Evolutionary conservation across 1,140 invertebrate genomes (phyloP).

Genomic region (Leucophenga varia): DNA sequence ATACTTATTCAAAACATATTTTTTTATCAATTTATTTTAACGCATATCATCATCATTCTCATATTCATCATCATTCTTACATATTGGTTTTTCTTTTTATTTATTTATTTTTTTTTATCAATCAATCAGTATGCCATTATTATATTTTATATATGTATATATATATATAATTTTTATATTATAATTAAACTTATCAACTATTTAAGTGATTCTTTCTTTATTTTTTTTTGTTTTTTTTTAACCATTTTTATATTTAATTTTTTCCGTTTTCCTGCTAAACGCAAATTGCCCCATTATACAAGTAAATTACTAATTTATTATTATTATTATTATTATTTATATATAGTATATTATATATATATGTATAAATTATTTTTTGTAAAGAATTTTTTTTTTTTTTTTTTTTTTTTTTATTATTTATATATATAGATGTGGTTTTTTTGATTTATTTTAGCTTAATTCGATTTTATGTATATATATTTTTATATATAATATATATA

Average conservation of each 20-base stretch:
- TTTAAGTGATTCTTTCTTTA: conserved; percentile 44
- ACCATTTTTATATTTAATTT: no score
- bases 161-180: conserved; percentile 32
- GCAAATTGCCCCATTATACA: no score
- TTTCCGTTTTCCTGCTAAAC: conserved; percentile 25
- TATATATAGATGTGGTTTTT: no score
- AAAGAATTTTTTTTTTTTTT: conserved; percentile 37
- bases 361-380: conserved; percentile 23
- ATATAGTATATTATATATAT: no score
- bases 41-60: no score
- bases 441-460: no score
- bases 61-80: no score
- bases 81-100: no score
- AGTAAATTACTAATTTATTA: conserved; percentile 29
- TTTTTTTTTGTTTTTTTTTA: conserved; percentile 25
- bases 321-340: conserved; percentile 17
- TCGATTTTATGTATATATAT: no score
- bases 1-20: conserved; percentile 56
- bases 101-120: conserved; percentile 19
- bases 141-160: conserved; percentile 29
- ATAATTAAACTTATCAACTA: conserved; percentile 40
- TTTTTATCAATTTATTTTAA: conserved; percentile 33
- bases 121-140: conserved; percentile 14
- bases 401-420: conserved; percentile 22
- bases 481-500: conserved; percentile 25